Percentiles rank a stretch among this genome's conserved stretches.
These are phyloP conservation scores for Araneus ventricosus DNA, from an alignment of 1,140 invertebrate species.

Conservation along the genomic window DNA sequence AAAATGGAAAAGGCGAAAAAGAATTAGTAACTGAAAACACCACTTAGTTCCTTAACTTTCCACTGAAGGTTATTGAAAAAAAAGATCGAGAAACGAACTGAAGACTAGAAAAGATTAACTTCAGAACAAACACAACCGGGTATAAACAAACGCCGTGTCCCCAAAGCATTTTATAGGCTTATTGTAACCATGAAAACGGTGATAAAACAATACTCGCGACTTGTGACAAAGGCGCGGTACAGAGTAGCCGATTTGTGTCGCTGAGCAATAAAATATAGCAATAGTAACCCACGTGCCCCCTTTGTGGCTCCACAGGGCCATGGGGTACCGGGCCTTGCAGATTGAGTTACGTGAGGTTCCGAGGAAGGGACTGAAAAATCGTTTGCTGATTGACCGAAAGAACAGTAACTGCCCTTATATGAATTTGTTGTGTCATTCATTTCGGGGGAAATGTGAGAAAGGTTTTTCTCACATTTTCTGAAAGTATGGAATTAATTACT, in stretches of 20 bases:
- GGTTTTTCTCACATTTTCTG: not conserved
- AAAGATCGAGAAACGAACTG: not conserved
- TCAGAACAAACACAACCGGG: not conserved
- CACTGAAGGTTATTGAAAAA: not conserved
- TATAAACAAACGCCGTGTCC: not conserved
- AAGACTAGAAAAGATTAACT: not conserved
- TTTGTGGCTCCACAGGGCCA: too few species aligned
- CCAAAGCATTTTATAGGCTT: not conserved
- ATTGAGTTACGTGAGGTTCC: not conserved
- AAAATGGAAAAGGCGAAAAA: not conserved
- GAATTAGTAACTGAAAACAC: not conserved
- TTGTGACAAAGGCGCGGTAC: constrained; percentile 34
- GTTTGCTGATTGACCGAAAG: not conserved
- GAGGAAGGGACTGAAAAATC: not conserved
- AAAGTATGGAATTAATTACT: not conserved
- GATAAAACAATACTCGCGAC: not conserved
- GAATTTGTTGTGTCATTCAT: not conserved
- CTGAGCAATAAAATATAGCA: too few species aligned
- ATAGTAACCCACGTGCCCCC: too few species aligned
- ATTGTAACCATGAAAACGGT: not conserved
- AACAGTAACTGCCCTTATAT: not conserved
- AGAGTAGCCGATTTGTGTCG: not conserved
- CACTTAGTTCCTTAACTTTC: not conserved
- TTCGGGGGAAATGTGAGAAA: not conserved
- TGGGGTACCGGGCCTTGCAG: too few species aligned